Base-by-base conservation (phyloP, 1,140 invertebrate genomes). In the Heliconius nattereri region DNA sequence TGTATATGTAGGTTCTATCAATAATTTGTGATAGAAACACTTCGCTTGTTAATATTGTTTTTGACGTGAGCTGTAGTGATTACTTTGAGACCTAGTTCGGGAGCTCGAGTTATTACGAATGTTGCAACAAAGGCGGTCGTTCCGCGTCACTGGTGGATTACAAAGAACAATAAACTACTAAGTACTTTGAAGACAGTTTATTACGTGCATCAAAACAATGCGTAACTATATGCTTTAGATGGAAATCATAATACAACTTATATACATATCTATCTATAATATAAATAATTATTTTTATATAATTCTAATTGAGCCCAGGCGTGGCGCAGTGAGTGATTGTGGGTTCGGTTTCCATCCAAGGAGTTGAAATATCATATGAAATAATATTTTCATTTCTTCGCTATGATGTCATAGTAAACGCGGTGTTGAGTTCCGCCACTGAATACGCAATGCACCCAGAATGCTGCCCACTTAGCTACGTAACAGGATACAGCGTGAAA, bases 141-240 rank as follows among this genome's bases (percentile, higher is more conserved):
- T 91, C 86, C 89, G 83, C 85, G 78, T 85, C 89, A 91, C 88
- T 88, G 85, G 79, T 52, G 83, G 75, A 76, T 86, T 52, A 90
- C 90, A 90, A 90, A 91, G 90, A 91, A 91, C 90, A 89, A 91
- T 91, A 89, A 88, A 85, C 86, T 84, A 89, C 86, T 91, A 29
- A 66, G 60, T 66, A 87, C 85, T 87, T 85, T 83, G 78, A 87
- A 87, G 86, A 89, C 84, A 87, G 84, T 89, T 89, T 89, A 89
- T 89, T 83, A 82, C 85, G 84, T 76, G 81, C 77, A 86, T 84
- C 81, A 81, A 80, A 89, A 90, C 87, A 91, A 85, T 87, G 84
- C 82, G 80, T 85, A 76, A 83, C 78, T 73, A 76, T 66, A 29
- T 29, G 60, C 60, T 16, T 66, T 66, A 16, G 23, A 26, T 66